phyloP scores from a whole-genome alignment of 1,140 invertebrate species.

The Achroia grisella region DNA sequence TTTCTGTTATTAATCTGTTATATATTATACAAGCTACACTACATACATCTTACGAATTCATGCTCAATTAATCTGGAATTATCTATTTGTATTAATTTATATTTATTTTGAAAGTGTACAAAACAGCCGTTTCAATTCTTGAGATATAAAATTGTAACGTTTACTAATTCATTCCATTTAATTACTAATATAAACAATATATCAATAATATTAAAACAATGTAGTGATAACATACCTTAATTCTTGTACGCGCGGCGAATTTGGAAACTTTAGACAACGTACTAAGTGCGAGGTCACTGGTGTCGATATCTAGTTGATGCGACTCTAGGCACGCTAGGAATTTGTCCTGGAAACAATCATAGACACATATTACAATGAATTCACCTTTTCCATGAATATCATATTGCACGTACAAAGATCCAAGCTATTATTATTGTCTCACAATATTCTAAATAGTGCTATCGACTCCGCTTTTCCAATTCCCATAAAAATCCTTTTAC shows the following conservation, averaged over 20 bases:
- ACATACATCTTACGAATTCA: slow-evolving; percentile 24
- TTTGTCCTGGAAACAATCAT: slow-evolving; percentile 77
- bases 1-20: slow-evolving; percentile 22
- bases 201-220: background rate
- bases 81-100: background rate
- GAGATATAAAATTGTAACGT: background rate
- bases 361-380: no score
- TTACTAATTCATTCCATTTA: background rate
- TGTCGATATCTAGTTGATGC: slow-evolving; percentile 88
- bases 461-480: no score
- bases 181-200: background rate
- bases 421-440: no score
- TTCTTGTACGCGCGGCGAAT: slow-evolving; percentile 86
- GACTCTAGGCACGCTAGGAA: slow-evolving; percentile 84
- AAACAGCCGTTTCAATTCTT: background rate
- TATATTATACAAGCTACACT: slow-evolving; percentile 38
- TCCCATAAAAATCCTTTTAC: no score
- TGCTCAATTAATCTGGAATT: slow-evolving; percentile 14
- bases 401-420: no score
- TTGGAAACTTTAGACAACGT: slow-evolving; percentile 91
- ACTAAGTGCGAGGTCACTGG: slow-evolving; percentile 86
- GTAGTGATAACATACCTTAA: slow-evolving; percentile 77
- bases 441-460: no score
- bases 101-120: background rate
- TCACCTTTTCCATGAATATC: no score